Base-by-base conservation (phyloP, 53 echinoderm and acorn worm species). In the Luidia sarsii region DNA sequence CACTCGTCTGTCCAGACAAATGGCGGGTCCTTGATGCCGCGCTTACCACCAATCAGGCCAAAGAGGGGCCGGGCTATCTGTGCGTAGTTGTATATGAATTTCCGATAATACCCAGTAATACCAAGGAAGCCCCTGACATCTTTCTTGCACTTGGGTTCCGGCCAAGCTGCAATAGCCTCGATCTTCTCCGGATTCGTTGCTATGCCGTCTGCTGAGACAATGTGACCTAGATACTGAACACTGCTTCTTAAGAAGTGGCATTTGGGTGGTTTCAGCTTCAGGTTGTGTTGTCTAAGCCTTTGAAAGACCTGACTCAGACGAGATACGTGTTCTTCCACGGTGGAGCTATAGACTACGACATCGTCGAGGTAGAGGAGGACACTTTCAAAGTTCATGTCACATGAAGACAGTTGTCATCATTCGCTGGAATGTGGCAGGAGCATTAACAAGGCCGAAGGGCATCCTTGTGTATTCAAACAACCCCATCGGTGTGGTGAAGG, bases 151-250 rank as follows among this genome's bases (percentile, higher is more conserved):
- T 4, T 77, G 21, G 79, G 79, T 2, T 22, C 13, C 7, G 59
- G 79, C 79, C 79, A 77, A 9, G 35, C n/a, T 14, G 32, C 1
- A 2, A 77, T 32, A 25, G 79, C 57, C 7, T 60, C 33, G 4
- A 73, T 35, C 45, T 56, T 77, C 6, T 55, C 57, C 8, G 79
- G 57, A 25, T 77, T 35, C 1, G 79, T 77, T 7, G 38, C 45
- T 2, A 77, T 55, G 3, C 79, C 79, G 3, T 77, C 79, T 8
- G 39, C 79, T 21, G 79, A 77, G 7, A 77, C 79, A 39, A 57
- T 27, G 25, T 77, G 79, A 9, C 79, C 79, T 11, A 77, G 79
- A 28, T 77, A 77, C 43, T 77, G 57, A 7, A 77, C 79, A 34
- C 55, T 34, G 15, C 35, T 37, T 62, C 43, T 60, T 1, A 77